A percentile compares a stretch with the other conserved stretches of the same genome.
phyloP scores from a whole-genome alignment of 2,888 invertebrate genomes.

The Tetramorium bicarinatum region DNA sequence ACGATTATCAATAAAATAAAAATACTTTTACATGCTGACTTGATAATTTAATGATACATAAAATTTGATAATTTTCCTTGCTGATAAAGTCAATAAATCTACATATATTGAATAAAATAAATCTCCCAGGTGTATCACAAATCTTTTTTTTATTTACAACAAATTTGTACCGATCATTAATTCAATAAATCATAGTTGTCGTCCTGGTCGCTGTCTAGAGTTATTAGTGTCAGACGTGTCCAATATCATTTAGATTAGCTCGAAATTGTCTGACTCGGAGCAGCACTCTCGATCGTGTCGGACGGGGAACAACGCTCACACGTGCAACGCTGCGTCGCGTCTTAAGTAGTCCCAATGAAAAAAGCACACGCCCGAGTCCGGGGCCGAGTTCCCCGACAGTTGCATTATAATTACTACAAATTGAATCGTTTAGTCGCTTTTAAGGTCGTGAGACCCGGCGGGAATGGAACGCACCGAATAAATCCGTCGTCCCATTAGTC shows the following conservation, averaged over 20 bases:
- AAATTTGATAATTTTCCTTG: not conserved
- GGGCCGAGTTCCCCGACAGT: constrained; percentile 67
- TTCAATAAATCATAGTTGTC: constrained; percentile 43
- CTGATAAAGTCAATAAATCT: not conserved
- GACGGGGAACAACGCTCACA: constrained; percentile 72
- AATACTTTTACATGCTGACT: not conserved
- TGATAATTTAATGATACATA: too few relatives aligned
- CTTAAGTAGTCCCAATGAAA: constrained; percentile 77
- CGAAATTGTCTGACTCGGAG: constrained; percentile 66
- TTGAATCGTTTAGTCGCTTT: constrained; percentile 82
- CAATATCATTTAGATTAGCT: constrained; percentile 76
- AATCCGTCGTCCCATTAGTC: constrained; percentile 66
- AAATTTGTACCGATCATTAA: constrained; percentile 50
- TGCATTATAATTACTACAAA: constrained; percentile 83
- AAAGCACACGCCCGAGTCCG: constrained; percentile 61
- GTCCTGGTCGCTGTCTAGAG: constrained; percentile 33
- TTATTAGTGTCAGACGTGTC: constrained; percentile 65
- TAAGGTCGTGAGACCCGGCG: constrained; percentile 79
- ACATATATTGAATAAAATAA: not conserved
- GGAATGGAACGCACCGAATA: constrained; percentile 75
- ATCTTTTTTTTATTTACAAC: constrained; percentile 13
- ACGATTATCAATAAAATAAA: not conserved
- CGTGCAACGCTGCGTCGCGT: constrained; percentile 72
- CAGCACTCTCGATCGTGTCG: constrained; percentile 59
- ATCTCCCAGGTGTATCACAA: not conserved